Base-by-base conservation (phyloP, 2,113 vertebrate genomes). In the Serinus canaria region DNA sequence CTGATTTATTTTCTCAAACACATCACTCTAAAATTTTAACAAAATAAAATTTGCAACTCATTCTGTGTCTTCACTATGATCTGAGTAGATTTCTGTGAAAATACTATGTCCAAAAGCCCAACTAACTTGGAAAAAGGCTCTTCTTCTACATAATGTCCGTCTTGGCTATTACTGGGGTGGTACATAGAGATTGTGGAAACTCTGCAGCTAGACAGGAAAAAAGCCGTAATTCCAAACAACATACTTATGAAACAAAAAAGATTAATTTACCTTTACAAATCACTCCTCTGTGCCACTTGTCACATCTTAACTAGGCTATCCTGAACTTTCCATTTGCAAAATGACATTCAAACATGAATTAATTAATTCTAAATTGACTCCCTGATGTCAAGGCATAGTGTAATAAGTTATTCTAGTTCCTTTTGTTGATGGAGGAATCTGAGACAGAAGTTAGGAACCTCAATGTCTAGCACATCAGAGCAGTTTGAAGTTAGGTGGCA, bases 291-390 rank as follows among this genome's bases (percentile, higher is more conserved):
- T 64, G 56, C 21, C n/a, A 75, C 76, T 75, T 88, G 82, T 90
- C 75, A 86, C 59, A 72, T 80, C 76, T 92, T 95, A 92, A 95
- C 92, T 86, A 77, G 52, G 87, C 69, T 35, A 86, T 78, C 60
- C 44, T 72, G 79, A 86, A 88, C 35, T 81, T 83, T 68, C 52
- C 53, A 50, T 75, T 93, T 92, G 28, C 44, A 90, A 94, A 95
- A 88, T 78, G 39, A 47, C 55, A 77, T 77, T 83, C 47, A 83
- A 75, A 83, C 11, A n/a, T 28, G 31, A 95, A 70, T 33, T 92
- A 92, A 83, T 83, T 81, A 95, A 92, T 86, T 58, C 70, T 83
- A 50, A 87, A 76, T 30, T 85, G 47, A 66, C 30, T 80, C 43
- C 39, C n/a, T 75, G 76, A 86, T 86, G 79, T 60, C 47, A 83